A percentile compares a stretch with the other conserved stretches of the same genome.
Conservation (phyloP, 1,140 invertebrate genomes). For the Latrodectus geometricus region DNA sequence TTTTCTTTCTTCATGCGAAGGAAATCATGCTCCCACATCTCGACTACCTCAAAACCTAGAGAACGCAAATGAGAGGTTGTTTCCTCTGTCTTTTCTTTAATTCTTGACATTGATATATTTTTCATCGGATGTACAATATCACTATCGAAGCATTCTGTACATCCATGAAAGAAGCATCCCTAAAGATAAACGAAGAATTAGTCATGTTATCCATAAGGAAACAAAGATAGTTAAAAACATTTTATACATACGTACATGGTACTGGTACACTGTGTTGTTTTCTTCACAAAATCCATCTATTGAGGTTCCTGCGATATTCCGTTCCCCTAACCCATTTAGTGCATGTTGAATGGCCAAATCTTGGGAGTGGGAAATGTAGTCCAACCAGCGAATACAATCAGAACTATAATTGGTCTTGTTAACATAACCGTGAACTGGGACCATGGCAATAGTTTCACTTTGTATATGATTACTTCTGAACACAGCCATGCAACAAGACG, state of each 20-base stretch:
- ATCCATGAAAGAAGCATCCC: conserved; percentile 7
- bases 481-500: neutral
- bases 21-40: conserved; percentile 13
- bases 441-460: neutral
- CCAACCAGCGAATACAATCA: neutral
- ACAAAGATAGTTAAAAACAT: neutral
- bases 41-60: neutral
- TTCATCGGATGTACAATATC: neutral
- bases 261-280: neutral
- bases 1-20: neutral
- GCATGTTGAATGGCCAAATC: neutral
- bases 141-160: neutral
- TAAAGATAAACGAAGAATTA: neutral
- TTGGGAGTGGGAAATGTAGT: neutral
- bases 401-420: neutral
- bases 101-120: neutral
- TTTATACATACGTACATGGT: neutral
- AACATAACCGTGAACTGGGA: neutral
- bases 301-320: neutral
- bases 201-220: no score
- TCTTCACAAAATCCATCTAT: neutral
- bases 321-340: neutral
- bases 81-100: neutral
- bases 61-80: neutral
- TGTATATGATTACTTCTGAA: neutral